Conservation (phyloP, 2,113 vertebrate genomes). For the Callocephalon fimbriatum region DNA sequence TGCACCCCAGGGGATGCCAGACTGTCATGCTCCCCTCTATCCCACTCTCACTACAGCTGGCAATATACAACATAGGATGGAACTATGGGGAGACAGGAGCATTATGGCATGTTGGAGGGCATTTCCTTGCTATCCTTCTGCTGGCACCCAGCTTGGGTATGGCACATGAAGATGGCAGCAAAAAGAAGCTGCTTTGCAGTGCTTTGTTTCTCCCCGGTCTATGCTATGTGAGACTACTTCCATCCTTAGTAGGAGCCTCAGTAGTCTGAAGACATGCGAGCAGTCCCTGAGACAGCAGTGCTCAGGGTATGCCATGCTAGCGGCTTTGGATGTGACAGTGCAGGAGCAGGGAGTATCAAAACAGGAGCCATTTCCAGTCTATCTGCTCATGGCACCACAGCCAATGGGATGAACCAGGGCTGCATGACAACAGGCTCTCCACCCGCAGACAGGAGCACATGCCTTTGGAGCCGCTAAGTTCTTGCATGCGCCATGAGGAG, state of each 20-base stretch:
- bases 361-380: not conserved
- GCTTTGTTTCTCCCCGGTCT: not conserved
- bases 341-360: not conserved
- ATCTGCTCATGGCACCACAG: not conserved
- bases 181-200: not conserved
- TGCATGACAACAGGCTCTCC: not conserved
- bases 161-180: not conserved
- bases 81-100: not conserved
- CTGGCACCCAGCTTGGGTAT: not conserved
- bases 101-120: not conserved
- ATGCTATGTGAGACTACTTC: not conserved
- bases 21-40: not conserved
- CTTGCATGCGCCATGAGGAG: accelerated
- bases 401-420: not conserved
- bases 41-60: not conserved
- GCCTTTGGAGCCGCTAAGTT: accelerated
- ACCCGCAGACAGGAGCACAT: not conserved
- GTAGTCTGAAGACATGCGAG: not conserved
- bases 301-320: not conserved
- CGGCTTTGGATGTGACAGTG: not conserved
- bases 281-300: not conserved
- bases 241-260: accelerated
- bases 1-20: not conserved
- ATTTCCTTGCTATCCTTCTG: not conserved
- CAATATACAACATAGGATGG: not conserved